A percentile compares a stretch with the other conserved stretches of the same genome.
Conservation (phyloP, 2,113 vertebrate species). For the Alaudala cheleensis region DNA sequence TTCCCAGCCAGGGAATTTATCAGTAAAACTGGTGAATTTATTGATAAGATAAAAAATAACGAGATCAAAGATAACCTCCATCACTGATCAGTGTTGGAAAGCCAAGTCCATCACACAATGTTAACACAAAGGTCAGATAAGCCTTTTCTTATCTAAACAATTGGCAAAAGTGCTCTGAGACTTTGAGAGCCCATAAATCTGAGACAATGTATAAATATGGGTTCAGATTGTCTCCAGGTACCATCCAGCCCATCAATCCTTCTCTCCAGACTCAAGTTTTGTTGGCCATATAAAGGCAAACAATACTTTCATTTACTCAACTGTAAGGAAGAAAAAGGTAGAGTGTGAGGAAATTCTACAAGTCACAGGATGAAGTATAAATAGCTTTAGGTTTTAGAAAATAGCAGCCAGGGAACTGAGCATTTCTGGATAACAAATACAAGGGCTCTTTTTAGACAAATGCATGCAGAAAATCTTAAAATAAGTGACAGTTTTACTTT, state of each 20-base stretch:
- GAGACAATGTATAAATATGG: neutral
- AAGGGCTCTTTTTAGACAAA: neutral
- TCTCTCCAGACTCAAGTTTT: neutral
- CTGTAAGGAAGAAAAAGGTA: neutral
- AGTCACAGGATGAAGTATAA: neutral
- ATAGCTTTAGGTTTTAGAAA: neutral
- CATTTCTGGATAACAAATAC: neutral
- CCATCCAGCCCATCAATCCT: neutral
- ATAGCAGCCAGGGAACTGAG: neutral
- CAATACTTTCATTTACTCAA: neutral
- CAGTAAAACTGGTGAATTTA: neutral
- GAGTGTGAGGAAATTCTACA: neutral
- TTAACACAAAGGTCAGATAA: neutral
- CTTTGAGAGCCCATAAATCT: neutral
- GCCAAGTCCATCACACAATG: neutral
- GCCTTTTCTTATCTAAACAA: neutral
- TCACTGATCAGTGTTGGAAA: neutral
- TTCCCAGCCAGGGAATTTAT: neutral
- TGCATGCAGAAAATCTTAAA: neutral
- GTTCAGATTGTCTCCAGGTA: neutral
- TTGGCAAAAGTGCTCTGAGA: neutral
- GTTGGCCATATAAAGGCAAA: neutral
- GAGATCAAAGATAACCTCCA: neutral
- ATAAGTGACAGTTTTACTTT: neutral
- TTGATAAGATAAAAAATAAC: neutral